Percentiles rank a stretch among this genome's conserved stretches.
These are phyloP conservation scores for Oryzias dopingdopingensis DNA, from an alignment of 2,797 vertebrate species.

Conservation along the genomic window DNA sequence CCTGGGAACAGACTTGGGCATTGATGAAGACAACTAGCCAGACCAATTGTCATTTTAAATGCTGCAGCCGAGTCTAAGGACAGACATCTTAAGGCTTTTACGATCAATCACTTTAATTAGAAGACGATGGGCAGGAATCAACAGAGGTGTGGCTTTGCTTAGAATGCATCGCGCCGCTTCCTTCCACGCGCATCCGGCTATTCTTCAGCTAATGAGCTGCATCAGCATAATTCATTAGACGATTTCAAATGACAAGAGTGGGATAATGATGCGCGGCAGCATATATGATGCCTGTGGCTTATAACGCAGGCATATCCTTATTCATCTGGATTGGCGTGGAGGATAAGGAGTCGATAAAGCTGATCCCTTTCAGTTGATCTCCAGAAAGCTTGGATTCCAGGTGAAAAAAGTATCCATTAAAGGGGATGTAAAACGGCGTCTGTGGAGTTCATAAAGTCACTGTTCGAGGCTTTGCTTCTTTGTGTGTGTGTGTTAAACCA, in stretches of 20 bases:
- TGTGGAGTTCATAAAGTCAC: slow-evolving; percentile 67
- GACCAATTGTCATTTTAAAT: slow-evolving; percentile 46
- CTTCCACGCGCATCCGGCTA: background rate
- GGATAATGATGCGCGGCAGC: slow-evolving; percentile 38
- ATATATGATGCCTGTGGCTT: slow-evolving; percentile 40
- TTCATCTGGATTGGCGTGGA: slow-evolving; percentile 59
- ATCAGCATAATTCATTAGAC: slow-evolving; percentile 45
- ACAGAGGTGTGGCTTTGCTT: slow-evolving; percentile 15
- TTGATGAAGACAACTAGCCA: slow-evolving; percentile 46
- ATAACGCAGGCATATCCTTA: slow-evolving; percentile 59
- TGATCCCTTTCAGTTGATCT: slow-evolving; percentile 72
- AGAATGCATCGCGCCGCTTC: slow-evolving; percentile 17
- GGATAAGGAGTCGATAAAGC: slow-evolving; percentile 57
- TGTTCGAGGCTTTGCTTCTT: slow-evolving; percentile 56
- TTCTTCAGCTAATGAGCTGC: slow-evolving; percentile 26
- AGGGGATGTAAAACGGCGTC: slow-evolving; percentile 54
- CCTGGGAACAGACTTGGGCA: slow-evolving; percentile 41
- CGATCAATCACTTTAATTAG: slow-evolving; percentile 42
- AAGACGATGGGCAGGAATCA: slow-evolving; percentile 10
- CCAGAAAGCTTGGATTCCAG: slow-evolving; percentile 67
- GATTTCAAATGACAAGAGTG: slow-evolving; percentile 33
- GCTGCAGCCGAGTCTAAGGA: slow-evolving; percentile 29
- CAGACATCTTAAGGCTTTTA: slow-evolving; percentile 30
- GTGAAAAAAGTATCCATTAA: slow-evolving; percentile 75
- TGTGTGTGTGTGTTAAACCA: slow-evolving; percentile 12